Percentiles rank a stretch among this genome's conserved stretches.
phyloP scores from a whole-genome alignment of 1,140 invertebrate genomes.

The Drosophila takahashii region DNA sequence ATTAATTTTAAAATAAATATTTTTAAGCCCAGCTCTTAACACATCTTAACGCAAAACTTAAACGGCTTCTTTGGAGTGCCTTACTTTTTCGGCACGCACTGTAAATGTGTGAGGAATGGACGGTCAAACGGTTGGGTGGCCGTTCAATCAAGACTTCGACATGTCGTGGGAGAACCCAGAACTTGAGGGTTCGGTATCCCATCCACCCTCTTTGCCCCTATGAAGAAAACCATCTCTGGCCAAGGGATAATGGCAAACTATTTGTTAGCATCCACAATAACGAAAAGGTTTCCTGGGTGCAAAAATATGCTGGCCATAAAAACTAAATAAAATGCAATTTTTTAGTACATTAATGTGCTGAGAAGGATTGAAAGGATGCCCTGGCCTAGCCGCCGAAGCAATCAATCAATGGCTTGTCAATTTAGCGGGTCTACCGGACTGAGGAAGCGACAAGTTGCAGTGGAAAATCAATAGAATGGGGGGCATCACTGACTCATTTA shows the following conservation, averaged over 20 bases:
- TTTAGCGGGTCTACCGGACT: background rate
- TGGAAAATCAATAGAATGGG: conserved; percentile 57
- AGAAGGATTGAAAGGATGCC: conserved; percentile 7
- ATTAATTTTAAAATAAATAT: background rate
- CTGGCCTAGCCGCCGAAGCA: background rate
- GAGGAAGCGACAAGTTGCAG: conserved; percentile 26
- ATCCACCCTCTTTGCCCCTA: background rate
- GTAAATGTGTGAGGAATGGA: conserved; percentile 22
- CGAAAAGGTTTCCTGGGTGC: conserved; percentile 6
- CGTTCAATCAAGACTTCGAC: conserved; percentile 40
- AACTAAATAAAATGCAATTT: conserved; percentile 45
- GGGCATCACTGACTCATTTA: conserved; percentile 27
- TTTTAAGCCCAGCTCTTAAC: no score
- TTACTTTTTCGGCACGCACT: conserved; percentile 5
- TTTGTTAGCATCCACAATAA: conserved; percentile 14
- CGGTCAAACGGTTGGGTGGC: conserved; percentile 26
- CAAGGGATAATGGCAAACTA: conserved; percentile 47
- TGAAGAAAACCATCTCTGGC: background rate
- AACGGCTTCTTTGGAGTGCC: background rate
- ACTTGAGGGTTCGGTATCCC: background rate
- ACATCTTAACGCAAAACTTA: background rate
- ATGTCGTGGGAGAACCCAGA: conserved; percentile 2
- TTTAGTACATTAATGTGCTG: conserved; percentile 41
- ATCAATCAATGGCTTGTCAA: conserved; percentile 54
- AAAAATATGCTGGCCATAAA: conserved; percentile 39